These are phyloP conservation scores for Caenorhabditis uteleia DNA, from an alignment of 2,888 invertebrate species.

Conservation along the genomic window DNA sequence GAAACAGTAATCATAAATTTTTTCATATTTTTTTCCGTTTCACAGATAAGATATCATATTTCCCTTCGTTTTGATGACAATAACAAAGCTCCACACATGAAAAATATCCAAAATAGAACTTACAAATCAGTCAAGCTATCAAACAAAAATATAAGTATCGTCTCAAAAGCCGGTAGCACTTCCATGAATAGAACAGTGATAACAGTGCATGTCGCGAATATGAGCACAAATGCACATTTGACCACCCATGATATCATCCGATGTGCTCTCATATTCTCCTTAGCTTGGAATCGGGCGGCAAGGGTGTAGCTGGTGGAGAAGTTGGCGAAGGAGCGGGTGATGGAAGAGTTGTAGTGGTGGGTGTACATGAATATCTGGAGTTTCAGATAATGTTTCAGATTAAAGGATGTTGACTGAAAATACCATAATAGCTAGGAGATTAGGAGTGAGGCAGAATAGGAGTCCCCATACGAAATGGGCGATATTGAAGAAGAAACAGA, in stretches of 20 bases:
- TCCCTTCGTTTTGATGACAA: too few species aligned
- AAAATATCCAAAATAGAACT: slow-evolving; percentile 2
- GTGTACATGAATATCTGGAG: slow-evolving; percentile 19
- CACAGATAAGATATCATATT: too few species aligned
- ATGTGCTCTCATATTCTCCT: slow-evolving; percentile 10
- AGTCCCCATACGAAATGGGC: slow-evolving; percentile 17
- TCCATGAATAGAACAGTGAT: slow-evolving; percentile 20
- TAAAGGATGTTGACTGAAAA: not conserved
- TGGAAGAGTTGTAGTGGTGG: slow-evolving; percentile 6
- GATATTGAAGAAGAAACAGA: slow-evolving; percentile 12
- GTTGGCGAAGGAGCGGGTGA: slow-evolving; percentile 3
- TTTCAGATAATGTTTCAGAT: not conserved
- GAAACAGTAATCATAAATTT: too few species aligned
- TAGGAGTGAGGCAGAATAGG: slow-evolving; percentile 7
- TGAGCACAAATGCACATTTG: slow-evolving; percentile 3
- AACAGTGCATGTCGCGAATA: slow-evolving; percentile 7
- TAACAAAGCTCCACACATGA: too few species aligned
- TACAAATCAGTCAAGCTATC: slow-evolving; percentile 18
- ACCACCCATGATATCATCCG: slow-evolving; percentile 14
- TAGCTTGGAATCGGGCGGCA: slow-evolving; percentile 16
- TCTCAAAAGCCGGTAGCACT: slow-evolving; percentile 9
- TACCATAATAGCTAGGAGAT: slow-evolving; percentile 17
- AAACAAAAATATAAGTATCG: slow-evolving; percentile 13
- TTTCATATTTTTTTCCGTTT: too few species aligned
- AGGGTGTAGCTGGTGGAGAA: slow-evolving; percentile 17